Evolutionary conservation across 2,113 vertebrate genomes (phyloP), one percentile per base, ranked within the genome.

Genomic region (Phaethon lepturus): DNA sequence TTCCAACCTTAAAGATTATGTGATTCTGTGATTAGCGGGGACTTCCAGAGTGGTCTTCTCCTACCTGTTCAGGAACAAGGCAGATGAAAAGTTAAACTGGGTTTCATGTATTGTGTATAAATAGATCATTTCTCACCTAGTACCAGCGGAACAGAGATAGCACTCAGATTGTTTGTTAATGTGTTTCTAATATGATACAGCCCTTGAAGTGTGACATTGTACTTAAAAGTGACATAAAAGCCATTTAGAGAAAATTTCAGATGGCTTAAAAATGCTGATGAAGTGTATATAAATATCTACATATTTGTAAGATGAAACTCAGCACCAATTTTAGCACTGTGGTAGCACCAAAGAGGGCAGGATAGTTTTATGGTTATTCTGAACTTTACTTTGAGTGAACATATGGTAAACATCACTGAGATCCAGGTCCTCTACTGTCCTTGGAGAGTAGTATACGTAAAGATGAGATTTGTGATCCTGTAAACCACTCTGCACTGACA

Each of bases 231-330:
- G 98, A 98, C 96, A 97, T 98, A 67, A 97, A 97, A 95, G 98
- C 98, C 95, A 97, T 98, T 87, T 95, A 98, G 97, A 98, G 98
- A 88, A 98, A 98, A 98, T 97, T 98, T 96, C 97, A 96, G 64
- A 28, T 98, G 97, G 96, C 97, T 98, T 40, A 98, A 98, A 90
- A 97, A 98, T 83, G 97, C 98, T 33, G 98, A 98, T 76, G 96
- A 98, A 93, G 90, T 98, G 97, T 98, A 93, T 90, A 89, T 93
- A 92, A 93, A 80, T 96, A 90, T 95, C 95, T 91, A 78, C 87
- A 38, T 1, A 4, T 63, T 92, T 94, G 49, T 69, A 91, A 78
- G 40, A 58, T 56, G 68, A 47, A 81, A 82, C 26, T 88, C 31
- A 49, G 18, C 44, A 67, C 28, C 80, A 50, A 52, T 80, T 92